Conservation (phyloP, 2,113 vertebrate species). For the Rana temporaria region DNA sequence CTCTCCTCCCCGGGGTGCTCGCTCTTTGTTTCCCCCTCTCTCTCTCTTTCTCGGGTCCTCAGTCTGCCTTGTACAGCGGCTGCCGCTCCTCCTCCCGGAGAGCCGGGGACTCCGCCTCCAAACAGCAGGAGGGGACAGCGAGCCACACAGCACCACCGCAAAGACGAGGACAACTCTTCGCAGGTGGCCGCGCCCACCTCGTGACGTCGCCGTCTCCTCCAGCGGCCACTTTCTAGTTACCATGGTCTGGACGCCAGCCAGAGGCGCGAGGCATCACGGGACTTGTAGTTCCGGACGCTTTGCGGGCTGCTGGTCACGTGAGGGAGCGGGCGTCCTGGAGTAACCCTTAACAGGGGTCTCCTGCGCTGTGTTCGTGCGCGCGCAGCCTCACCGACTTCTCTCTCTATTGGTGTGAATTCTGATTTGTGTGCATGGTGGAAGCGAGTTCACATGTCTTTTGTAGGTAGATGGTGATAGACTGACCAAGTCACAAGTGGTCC, state of each 20-base stretch:
- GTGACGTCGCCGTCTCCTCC: constrained; percentile 24
- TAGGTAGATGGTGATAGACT: too few species aligned
- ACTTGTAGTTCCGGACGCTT: constrained; percentile 27
- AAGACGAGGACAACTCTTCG: background rate
- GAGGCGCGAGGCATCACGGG: constrained; percentile 15
- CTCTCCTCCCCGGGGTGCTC: constrained; percentile 17
- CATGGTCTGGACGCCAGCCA: background rate
- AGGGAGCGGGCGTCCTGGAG: constrained; percentile 28
- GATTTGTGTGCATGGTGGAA: too few species aligned
- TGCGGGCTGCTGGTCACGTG: constrained; percentile 24
- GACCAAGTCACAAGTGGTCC: too few species aligned
- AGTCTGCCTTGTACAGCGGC: constrained; percentile 47
- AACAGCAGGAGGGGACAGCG: constrained; percentile 3
- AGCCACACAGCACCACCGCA: constrained; percentile 11
- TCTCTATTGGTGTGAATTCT: too few species aligned
- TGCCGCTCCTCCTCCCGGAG: constrained; percentile 28
- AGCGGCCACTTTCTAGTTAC: background rate
- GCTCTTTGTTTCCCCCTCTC: background rate
- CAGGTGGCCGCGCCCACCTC: background rate
- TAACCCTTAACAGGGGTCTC: constrained; percentile 4
- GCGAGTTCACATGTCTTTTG: too few species aligned
- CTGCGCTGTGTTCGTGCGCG: too few species aligned
- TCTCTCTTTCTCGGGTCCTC: constrained; percentile 27
- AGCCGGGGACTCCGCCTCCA: constrained; percentile 24
- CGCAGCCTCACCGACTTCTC: too few species aligned